A percentile compares a stretch with the other conserved stretches of the same genome.
phyloP scores from a whole-genome alignment of 2,797 vertebrate genomes.

The Enteromius paludinosus region DNA sequence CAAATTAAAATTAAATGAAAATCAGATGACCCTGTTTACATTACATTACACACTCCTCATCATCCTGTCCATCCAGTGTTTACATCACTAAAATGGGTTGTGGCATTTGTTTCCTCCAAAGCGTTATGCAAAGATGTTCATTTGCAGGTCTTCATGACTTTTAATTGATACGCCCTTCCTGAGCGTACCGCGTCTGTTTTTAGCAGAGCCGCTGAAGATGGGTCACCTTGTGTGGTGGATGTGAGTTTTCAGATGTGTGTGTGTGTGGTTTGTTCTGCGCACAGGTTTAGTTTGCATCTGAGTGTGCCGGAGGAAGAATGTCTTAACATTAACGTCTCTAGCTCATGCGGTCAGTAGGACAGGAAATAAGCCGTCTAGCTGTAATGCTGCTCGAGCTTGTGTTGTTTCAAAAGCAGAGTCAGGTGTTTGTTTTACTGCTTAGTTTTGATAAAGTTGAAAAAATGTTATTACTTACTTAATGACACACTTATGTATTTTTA shows the following conservation, averaged over 20 bases:
- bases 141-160: neutral
- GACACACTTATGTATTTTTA: neutral
- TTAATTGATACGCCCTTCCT: neutral
- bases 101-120: neutral
- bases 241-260: neutral
- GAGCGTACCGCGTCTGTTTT: neutral
- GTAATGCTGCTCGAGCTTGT: neutral
- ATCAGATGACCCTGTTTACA: neutral
- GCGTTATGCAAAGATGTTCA: neutral
- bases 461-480: neutral
- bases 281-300: neutral
- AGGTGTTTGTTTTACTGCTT: neutral
- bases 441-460: neutral
- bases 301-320: neutral
- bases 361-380: conserved; percentile 44
- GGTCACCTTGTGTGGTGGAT: conserved; percentile 4
- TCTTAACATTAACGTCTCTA: conserved; percentile 32
- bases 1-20: too few species aligned
- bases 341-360: conserved; percentile 19
- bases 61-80: neutral
- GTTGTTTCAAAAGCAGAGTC: neutral
- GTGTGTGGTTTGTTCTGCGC: conserved; percentile 20
- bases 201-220: neutral
- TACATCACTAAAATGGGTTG: neutral
- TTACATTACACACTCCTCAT: neutral